Conservation (phyloP, 1,140 invertebrate species). For the Dolichoris vasculosae region DNA sequence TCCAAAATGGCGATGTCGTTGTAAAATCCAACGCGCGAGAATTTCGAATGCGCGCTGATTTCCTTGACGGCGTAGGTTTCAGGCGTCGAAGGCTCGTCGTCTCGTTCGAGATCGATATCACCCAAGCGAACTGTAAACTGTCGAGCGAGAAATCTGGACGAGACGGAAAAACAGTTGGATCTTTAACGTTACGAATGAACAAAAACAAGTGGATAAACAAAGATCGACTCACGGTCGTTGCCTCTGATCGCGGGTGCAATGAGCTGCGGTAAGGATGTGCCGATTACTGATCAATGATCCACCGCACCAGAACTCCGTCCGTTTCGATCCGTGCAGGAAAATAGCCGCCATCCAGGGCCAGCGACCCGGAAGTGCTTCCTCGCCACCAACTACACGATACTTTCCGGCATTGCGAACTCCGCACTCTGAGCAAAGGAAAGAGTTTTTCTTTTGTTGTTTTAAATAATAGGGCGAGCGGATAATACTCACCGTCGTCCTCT, state of each 20-base stretch:
- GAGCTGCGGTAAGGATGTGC: slow-evolving; percentile 92
- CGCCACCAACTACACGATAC: slow-evolving; percentile 91
- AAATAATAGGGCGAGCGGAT: not conserved
- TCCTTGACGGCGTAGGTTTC: slow-evolving; percentile 85
- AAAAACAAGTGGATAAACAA: too few relatives aligned
- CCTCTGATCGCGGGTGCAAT: slow-evolving; percentile 90
- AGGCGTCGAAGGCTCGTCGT: slow-evolving; percentile 86
- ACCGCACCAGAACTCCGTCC: slow-evolving; percentile 95
- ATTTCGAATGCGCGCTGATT: slow-evolving; percentile 86
- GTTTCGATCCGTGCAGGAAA: slow-evolving; percentile 87
- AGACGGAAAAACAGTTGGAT: not conserved
- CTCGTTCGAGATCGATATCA: slow-evolving; percentile 88
- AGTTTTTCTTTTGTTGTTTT: not conserved
- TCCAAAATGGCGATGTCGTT: slow-evolving; percentile 93
- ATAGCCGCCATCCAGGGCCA: slow-evolving; percentile 97
- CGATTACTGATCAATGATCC: slow-evolving; percentile 87
- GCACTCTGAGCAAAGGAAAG: slow-evolving; percentile 77
- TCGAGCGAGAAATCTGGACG: slow-evolving; percentile 83
- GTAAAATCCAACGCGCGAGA: slow-evolving; percentile 90
- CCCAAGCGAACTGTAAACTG: slow-evolving; percentile 93
- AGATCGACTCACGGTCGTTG: slow-evolving; percentile 85
- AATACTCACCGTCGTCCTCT: slow-evolving; percentile 66
- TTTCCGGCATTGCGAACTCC: slow-evolving; percentile 87
- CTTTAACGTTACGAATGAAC: too few relatives aligned
- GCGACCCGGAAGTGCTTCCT: slow-evolving; percentile 85